A percentile compares a stretch with the other conserved stretches of the same genome.
Evolutionary conservation across 2,797 vertebrate genomes (phyloP).

Genomic region (Semotilus atromaculatus): DNA sequence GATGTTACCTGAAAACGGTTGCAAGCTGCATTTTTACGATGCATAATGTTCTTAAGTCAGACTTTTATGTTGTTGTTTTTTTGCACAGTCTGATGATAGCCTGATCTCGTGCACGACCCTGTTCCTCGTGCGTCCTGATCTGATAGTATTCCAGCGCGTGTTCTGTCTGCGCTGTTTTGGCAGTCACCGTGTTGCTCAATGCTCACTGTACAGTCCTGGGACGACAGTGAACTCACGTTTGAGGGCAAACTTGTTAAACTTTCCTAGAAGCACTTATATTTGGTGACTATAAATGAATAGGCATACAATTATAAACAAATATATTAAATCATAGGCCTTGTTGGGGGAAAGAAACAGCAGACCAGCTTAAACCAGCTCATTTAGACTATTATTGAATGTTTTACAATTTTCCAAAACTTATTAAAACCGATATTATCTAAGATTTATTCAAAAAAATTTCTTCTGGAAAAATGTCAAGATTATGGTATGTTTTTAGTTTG

Average conservation of each 20-base stretch:
- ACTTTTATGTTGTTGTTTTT: background rate
- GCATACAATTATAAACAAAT: background rate
- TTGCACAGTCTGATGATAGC: no score
- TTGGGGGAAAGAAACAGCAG: no score
- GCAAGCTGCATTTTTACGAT: slow-evolving; percentile 15
- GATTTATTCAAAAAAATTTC: background rate
- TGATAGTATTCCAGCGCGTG: background rate
- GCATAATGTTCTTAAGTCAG: slow-evolving; percentile 5
- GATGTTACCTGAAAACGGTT: slow-evolving; percentile 24
- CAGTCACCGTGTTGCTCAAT: background rate
- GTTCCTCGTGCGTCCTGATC: slow-evolving; percentile 4
- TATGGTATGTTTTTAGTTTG: background rate
- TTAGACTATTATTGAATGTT: background rate
- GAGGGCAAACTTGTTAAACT: background rate
- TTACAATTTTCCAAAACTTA: no score
- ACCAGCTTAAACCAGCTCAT: background rate
- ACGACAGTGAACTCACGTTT: slow-evolving; percentile 2
- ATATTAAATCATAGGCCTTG: background rate
- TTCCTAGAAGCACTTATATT: background rate
- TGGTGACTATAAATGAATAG: background rate
- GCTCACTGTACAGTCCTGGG: background rate
- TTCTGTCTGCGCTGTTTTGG: background rate
- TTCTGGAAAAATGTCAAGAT: background rate
- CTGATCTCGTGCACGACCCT: background rate
- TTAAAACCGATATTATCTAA: background rate